Evolutionary conservation across 2,888 invertebrate genomes (phyloP).

Genomic region (Anaspis maculata): DNA sequence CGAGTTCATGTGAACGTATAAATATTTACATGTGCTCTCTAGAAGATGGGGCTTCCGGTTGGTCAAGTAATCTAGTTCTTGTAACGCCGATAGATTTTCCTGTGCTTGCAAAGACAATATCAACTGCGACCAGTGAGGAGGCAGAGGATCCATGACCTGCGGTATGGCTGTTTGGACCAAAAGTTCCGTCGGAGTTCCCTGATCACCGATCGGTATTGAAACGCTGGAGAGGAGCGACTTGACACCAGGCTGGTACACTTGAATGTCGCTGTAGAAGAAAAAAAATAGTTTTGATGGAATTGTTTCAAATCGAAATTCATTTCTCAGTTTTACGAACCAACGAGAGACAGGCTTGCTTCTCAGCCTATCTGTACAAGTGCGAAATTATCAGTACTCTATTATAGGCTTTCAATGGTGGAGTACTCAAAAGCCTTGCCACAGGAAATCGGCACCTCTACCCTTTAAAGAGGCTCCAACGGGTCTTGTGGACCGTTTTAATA

Average conservation of each 20-base stretch:
- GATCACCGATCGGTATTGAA: slow-evolving; percentile 48
- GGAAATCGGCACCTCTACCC: not conserved
- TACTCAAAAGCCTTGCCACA: no score
- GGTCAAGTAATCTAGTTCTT: slow-evolving; percentile 67
- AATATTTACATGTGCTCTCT: slow-evolving; percentile 53
- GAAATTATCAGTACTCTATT: no score
- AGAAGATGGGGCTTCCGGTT: slow-evolving; percentile 60
- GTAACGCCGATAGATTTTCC: slow-evolving; percentile 53
- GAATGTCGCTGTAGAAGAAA: slow-evolving; percentile 47
- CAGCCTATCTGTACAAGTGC: no score
- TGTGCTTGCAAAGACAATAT: slow-evolving; percentile 41
- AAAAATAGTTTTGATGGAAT: no score
- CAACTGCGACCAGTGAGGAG: slow-evolving; percentile 46
- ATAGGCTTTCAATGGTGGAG: no score
- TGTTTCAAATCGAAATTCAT: no score
- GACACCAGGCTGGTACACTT: slow-evolving; percentile 50
- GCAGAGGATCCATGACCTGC: slow-evolving; percentile 39
- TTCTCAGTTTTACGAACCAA: no score
- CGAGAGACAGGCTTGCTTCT: no score
- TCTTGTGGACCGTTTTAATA: no score
- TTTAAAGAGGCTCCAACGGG: no score
- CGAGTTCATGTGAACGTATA: slow-evolving; percentile 58
- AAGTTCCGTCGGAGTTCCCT: slow-evolving; percentile 44
- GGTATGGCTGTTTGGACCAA: slow-evolving; percentile 45
- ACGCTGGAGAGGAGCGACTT: slow-evolving; percentile 54